phyloP scores from a whole-genome alignment of 2,113 vertebrate species.

The Andinoacara biseriatus region DNA sequence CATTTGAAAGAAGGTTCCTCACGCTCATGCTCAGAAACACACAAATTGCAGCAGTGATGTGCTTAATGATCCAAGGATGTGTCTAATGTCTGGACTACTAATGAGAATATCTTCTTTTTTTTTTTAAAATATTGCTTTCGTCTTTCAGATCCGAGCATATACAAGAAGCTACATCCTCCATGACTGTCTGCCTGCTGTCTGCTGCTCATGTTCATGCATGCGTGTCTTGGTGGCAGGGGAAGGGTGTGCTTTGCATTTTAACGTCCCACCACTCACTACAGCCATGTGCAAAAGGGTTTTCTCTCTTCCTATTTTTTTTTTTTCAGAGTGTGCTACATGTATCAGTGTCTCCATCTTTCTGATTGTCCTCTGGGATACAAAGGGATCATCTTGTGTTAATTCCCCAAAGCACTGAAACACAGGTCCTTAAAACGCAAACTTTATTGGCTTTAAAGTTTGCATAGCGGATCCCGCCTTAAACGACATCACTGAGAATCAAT shows the following conservation, averaged over 20 bases:
- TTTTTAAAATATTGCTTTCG: not conserved
- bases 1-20: not conserved
- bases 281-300: slow-evolving; percentile 12
- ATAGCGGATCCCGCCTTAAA: slow-evolving; percentile 10
- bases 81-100: slow-evolving; percentile 16
- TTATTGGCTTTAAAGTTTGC: slow-evolving; percentile 20
- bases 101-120: not conserved
- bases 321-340: not conserved
- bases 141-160: not conserved
- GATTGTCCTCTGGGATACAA: slow-evolving; percentile 22
- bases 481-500: slow-evolving; percentile 51
- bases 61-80: slow-evolving; percentile 21
- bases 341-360: slow-evolving; percentile 15
- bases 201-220: slow-evolving; percentile 60
- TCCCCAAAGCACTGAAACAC: not conserved
- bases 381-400: slow-evolving; percentile 51
- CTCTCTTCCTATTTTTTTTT: not conserved
- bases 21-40: not conserved
- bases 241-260: slow-evolving; percentile 69
- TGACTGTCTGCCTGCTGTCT: slow-evolving; percentile 38
- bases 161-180: not conserved
- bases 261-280: slow-evolving; percentile 33
- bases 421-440: not conserved
- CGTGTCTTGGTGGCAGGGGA: slow-evolving; percentile 54
- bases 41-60: slow-evolving; percentile 8